Evolutionary conservation across 2,888 invertebrate genomes (phyloP), one percentile per base, ranked within the genome.

Genomic region (Ormyrus labotus): DNA sequence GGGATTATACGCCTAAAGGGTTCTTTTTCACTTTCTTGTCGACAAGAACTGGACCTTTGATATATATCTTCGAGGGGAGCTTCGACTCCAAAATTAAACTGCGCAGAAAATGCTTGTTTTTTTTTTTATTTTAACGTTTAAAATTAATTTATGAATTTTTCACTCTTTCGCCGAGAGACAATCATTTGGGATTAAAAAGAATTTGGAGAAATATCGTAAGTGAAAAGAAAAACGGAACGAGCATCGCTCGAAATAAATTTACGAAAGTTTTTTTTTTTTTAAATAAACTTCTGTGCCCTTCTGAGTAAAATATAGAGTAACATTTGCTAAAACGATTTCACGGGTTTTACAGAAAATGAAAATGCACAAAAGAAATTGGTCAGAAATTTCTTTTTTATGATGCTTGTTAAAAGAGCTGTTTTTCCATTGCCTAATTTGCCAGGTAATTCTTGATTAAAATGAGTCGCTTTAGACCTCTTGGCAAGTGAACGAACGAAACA

Each of bases 381-480:
- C n/a, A 58, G n/a, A 58, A 58, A 13, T 58, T 58, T 13, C 58
- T n/a, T 34, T 34, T 34, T 34, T n/a, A 58, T 5, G 5, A 13
- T n/a, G 11, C 6, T n/a, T 58, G 9, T n/a, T 58, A 64, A 64
- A 77, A 72, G 81, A 83, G 71, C 76, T 67, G 81, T 87, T 87
- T 87, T 88, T 87, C 86, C 83, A 85, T 86, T 86, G 85, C 87
- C 88, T 89, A 87, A 88, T 89, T 90, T 88, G 87, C 87, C 86
- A 86, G 87, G 87, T 89, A 88, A 88, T 89, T 88, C 88, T 87
- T 89, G 89, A 90, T 90, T 89, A 88, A 89, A 89, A 90, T 87
- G 88, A 89, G 89, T 88, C 89, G 88, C 88, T 89, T 88, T 87
- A 85, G 87, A 80, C 84, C 81, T 80, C 82, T 83, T 75, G 71